Percentiles rank a stretch among this genome's conserved stretches.
phyloP scores from a whole-genome alignment of 2,888 invertebrate genomes.

The Eupelmus urozonus region DNA sequence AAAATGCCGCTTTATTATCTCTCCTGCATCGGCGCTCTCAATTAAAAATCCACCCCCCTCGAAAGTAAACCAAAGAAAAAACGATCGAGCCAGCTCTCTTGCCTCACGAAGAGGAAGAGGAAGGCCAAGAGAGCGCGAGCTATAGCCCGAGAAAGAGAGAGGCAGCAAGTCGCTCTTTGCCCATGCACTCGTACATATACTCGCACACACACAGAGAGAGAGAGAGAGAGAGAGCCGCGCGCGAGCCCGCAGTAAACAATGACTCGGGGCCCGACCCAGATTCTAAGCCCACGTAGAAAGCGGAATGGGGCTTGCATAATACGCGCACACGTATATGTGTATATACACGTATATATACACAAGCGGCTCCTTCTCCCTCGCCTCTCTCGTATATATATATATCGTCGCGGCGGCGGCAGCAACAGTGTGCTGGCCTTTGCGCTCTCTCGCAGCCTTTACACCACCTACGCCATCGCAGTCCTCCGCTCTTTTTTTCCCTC shows the following conservation, averaged over 20 bases:
- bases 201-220: neutral
- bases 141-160: neutral
- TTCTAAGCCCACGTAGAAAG: conserved; percentile 75
- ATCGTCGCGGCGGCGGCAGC: neutral
- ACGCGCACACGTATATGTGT: neutral
- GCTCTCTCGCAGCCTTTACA: neutral
- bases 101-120: conserved; percentile 30
- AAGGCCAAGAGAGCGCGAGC: conserved; percentile 22
- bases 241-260: conserved; percentile 72
- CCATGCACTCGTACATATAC: neutral
- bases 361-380: conserved; percentile 38
- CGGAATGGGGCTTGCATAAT: conserved; percentile 74
- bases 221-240: neutral
- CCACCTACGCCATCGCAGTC: conserved; percentile 1
- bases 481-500: neutral
- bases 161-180: neutral
- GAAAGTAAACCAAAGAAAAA: too few species aligned
- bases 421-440: too few species aligned
- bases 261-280: conserved; percentile 73
- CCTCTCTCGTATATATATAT: neutral
- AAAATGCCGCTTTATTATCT: too few species aligned
- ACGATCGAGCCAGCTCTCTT: too few species aligned
- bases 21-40: too few species aligned
- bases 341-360: neutral
- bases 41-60: too few species aligned